Conservation (phyloP, 2,113 vertebrate species). For the Centrocercus urophasianus region DNA sequence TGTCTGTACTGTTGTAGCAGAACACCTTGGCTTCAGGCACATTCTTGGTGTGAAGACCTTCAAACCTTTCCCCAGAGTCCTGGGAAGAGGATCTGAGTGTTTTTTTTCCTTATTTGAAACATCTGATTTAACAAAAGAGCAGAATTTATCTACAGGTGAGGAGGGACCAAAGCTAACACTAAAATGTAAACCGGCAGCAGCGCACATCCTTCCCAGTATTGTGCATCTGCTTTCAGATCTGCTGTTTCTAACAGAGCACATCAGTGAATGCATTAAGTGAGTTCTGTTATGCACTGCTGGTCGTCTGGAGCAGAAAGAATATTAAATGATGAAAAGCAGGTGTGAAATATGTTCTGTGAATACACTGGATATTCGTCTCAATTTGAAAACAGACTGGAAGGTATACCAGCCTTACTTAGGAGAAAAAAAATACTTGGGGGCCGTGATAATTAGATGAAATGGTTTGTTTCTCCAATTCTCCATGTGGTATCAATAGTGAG, state of each 20-base stretch:
- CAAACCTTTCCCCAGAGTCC: not conserved
- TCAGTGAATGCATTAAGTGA: not conserved
- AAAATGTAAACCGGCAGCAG: not conserved
- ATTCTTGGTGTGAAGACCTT: not conserved
- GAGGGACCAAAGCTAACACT: not conserved
- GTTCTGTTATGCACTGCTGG: constrained; percentile 12
- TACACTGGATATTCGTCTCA: constrained; percentile 33
- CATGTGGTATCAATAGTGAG: not conserved
- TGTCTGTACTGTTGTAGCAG: not conserved
- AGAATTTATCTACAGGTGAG: not conserved
- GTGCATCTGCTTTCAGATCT: constrained; percentile 3
- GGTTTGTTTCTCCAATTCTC: not conserved
- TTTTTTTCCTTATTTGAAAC: not conserved
- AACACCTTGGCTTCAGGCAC: not conserved
- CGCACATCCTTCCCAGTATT: not conserved
- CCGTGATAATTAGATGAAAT: not conserved
- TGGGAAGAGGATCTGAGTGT: not conserved
- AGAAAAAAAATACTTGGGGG: not conserved
- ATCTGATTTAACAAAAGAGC: not conserved
- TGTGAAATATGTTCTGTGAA: constrained; percentile 49
- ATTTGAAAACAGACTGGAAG: constrained; percentile 51
- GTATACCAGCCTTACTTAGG: constrained; percentile 4
- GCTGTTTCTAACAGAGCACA: not conserved
- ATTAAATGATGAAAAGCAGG: constrained; percentile 51
- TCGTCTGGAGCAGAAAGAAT: not conserved